phyloP scores from a whole-genome alignment of 2,888 invertebrate genomes.

The Drosophila neoperkinsi region DNA sequence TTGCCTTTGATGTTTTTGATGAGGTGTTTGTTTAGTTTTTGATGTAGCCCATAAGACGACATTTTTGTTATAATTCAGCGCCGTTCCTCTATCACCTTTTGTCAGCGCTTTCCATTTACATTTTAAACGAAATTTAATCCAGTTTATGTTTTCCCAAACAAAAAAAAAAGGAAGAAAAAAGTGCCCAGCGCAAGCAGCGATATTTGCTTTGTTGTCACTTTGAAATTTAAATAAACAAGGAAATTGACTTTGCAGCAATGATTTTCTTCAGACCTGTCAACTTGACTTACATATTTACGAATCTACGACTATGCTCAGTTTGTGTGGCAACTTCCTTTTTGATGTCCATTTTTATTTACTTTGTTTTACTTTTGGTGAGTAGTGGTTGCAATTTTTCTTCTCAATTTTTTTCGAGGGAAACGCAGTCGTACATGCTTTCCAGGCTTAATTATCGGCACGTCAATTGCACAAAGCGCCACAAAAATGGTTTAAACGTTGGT shows the following conservation, averaged over 20 bases:
- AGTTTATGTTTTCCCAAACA: constrained; percentile 58
- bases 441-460: constrained; percentile 83
- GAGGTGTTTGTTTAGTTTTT: constrained; percentile 82
- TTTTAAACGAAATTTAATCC: constrained; percentile 83
- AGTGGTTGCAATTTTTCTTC: not conserved
- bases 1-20: constrained; percentile 82
- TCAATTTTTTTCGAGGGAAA: not conserved
- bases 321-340: constrained; percentile 4
- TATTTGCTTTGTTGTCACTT: constrained; percentile 51
- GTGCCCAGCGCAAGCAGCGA: constrained; percentile 12
- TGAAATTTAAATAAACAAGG: constrained; percentile 79
- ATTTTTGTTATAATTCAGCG: constrained; percentile 54
- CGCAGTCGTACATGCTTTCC: constrained; percentile 45
- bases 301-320: not conserved
- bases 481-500: constrained; percentile 74
- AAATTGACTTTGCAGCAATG: constrained; percentile 75
- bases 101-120: constrained; percentile 74
- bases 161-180: constrained; percentile 7
- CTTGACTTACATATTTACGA: constrained; percentile 4
- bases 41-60: constrained; percentile 64
- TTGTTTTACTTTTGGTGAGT: not conserved
- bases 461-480: constrained; percentile 83
- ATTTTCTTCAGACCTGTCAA: constrained; percentile 30
- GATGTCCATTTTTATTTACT: constrained; percentile 3
- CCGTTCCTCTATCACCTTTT: constrained; percentile 50